These are phyloP conservation scores for Sinocyclocheilus anshuiensis DNA, from an alignment of 2,113 vertebrate species.

Conservation along the genomic window DNA sequence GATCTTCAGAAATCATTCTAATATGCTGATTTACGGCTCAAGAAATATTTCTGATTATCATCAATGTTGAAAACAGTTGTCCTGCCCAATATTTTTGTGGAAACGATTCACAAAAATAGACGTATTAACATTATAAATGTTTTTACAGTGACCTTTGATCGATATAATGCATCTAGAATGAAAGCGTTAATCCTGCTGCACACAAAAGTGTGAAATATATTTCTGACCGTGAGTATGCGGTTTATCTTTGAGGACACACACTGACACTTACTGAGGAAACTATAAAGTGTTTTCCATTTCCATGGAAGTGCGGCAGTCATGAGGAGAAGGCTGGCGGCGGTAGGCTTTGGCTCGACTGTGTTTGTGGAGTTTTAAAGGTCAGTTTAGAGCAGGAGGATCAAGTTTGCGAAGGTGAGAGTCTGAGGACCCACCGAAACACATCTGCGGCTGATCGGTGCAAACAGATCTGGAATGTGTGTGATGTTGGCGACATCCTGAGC, in stretches of 20 bases:
- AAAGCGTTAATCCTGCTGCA: no score
- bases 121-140: no score
- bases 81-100: no score
- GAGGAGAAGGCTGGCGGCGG: neutral
- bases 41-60: no score
- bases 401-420: neutral
- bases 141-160: no score
- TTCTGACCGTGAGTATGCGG: no score
- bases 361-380: neutral
- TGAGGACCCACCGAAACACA: neutral
- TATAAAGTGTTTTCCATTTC: neutral
- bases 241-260: neutral
- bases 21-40: no score
- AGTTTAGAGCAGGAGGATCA: neutral
- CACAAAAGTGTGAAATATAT: no score
- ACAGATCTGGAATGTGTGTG: conserved; percentile 36
- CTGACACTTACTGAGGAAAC: no score
- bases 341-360: neutral
- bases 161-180: no score
- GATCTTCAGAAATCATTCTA: neutral
- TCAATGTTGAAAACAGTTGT: no score
- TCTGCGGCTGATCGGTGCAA: neutral
- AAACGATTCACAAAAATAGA: no score
- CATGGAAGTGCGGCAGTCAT: neutral
- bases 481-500: neutral